Conservation (phyloP, 1,140 invertebrate species). For the Phymorhynchus buccinoides region DNA sequence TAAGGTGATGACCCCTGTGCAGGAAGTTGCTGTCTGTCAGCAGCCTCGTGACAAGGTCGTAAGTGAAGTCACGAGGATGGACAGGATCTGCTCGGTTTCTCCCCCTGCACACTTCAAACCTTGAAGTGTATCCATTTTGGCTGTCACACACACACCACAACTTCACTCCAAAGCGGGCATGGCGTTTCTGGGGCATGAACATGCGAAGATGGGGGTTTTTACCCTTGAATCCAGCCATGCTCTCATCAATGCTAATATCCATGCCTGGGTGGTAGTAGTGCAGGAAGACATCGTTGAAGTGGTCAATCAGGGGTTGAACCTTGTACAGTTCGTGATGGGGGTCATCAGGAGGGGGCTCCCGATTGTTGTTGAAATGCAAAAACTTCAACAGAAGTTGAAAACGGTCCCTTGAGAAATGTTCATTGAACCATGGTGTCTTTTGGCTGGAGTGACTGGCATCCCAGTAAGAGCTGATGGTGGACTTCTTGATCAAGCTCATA, state of each 20-base stretch:
- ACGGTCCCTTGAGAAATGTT: constrained; percentile 16
- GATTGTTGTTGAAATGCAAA: constrained; percentile 11
- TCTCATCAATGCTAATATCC: constrained; percentile 3
- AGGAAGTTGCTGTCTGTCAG: not conserved
- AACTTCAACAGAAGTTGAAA: constrained; percentile 10
- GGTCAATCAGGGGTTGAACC: not conserved
- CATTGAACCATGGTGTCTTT: constrained; percentile 5
- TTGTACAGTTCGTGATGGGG: not conserved
- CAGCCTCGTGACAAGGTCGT: not conserved
- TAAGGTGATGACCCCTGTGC: not conserved
- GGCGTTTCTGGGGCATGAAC: constrained; percentile 28
- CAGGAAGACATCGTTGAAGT: not conserved
- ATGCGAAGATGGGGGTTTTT: not conserved
- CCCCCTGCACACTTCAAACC: constrained; percentile 15
- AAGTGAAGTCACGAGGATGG: not conserved
- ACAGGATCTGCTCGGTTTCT: not conserved
- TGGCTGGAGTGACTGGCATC: constrained; percentile 1
- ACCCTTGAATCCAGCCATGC: constrained; percentile 21
- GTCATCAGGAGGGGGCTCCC: not conserved
- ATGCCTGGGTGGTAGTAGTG: not conserved
- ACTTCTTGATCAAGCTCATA: constrained; percentile 19
- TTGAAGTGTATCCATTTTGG: not conserved
- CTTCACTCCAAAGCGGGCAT: constrained; percentile 10
- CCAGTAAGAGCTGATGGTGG: constrained; percentile 19
- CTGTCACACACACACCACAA: constrained; percentile 9